These are phyloP conservation scores for Eledona agricola DNA, from an alignment of 2,888 invertebrate species.

Conservation along the genomic window DNA sequence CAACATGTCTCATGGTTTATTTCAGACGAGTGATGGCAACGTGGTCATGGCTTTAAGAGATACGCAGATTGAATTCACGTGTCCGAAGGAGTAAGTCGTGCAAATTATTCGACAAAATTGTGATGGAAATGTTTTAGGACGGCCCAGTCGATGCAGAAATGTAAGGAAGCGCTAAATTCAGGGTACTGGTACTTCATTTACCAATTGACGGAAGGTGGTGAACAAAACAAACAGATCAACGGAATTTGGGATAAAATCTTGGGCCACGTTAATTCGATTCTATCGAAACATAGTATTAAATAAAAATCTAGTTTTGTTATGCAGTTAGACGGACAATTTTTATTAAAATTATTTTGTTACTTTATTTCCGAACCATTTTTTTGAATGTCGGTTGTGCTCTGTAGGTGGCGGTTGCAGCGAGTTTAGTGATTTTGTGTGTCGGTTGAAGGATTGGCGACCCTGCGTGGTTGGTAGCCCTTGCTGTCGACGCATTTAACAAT, in stretches of 20 bases:
- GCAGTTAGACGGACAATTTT: neutral
- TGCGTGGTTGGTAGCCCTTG: too few relatives aligned
- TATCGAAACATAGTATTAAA: slow-evolving; percentile 30
- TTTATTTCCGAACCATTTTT: neutral
- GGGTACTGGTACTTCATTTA: slow-evolving; percentile 54
- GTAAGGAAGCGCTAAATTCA: slow-evolving; percentile 52
- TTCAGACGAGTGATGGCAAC: slow-evolving; percentile 44
- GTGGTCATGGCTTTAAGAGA: slow-evolving; percentile 56
- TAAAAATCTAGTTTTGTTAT: slow-evolving; percentile 8
- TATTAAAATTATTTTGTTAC: slow-evolving; percentile 2
- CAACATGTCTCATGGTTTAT: neutral
- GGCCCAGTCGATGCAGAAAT: slow-evolving; percentile 57
- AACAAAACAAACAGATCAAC: slow-evolving; percentile 45
- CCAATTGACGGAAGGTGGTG: slow-evolving; percentile 54
- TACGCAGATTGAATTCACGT: slow-evolving; percentile 58
- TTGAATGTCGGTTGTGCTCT: neutral
- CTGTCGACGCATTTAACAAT: neutral
- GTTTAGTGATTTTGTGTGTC: too few relatives aligned
- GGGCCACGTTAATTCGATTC: slow-evolving; percentile 42
- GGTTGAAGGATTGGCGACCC: too few relatives aligned
- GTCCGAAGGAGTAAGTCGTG: slow-evolving; percentile 59
- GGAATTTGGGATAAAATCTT: slow-evolving; percentile 50
- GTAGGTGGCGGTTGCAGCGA: too few relatives aligned
- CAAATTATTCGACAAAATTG: neutral
- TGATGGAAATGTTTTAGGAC: slow-evolving; percentile 57